Conservation (phyloP, 2,113 vertebrate genomes). For the Entelurus aequoreus region DNA sequence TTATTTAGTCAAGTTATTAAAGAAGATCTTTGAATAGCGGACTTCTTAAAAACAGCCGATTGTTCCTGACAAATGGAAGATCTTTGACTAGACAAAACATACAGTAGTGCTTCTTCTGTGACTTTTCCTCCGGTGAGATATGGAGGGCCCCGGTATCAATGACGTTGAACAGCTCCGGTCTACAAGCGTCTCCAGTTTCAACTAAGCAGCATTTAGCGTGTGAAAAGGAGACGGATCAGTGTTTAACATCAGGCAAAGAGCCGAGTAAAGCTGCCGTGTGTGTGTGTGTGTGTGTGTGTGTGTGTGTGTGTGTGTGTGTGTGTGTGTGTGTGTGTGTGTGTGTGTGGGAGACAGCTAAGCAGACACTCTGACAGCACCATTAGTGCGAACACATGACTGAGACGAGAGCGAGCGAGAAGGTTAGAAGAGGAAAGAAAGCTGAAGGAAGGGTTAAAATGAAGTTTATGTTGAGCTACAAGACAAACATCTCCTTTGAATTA, state of each 20-base stretch:
- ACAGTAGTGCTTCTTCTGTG: too few relatives aligned
- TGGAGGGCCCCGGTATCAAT: too few relatives aligned
- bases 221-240: constrained; percentile 56
- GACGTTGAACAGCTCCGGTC: too few relatives aligned
- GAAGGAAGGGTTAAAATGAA: constrained; percentile 11
- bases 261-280: constrained; percentile 36
- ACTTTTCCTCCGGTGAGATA: too few relatives aligned
- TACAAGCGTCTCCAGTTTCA: too few relatives aligned
- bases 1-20: too few relatives aligned
- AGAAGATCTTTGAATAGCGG: too few relatives aligned
- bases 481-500: constrained; percentile 39
- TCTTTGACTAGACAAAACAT: too few relatives aligned
- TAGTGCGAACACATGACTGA: constrained; percentile 62
- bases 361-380: constrained; percentile 64
- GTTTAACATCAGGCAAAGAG: constrained; percentile 60
- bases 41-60: too few relatives aligned
- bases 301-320: constrained; percentile 14
- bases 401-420: constrained; percentile 22
- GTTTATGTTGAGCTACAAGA: constrained; percentile 24
- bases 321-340: not conserved
- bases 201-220: constrained; percentile 51
- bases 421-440: constrained; percentile 15
- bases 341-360: constrained; percentile 58
- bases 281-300: constrained; percentile 2
- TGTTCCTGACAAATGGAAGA: too few relatives aligned